A percentile compares a stretch with the other conserved stretches of the same genome.
Conservation (phyloP, 2,888 invertebrate species). For the Holacanthella duospinosa region DNA sequence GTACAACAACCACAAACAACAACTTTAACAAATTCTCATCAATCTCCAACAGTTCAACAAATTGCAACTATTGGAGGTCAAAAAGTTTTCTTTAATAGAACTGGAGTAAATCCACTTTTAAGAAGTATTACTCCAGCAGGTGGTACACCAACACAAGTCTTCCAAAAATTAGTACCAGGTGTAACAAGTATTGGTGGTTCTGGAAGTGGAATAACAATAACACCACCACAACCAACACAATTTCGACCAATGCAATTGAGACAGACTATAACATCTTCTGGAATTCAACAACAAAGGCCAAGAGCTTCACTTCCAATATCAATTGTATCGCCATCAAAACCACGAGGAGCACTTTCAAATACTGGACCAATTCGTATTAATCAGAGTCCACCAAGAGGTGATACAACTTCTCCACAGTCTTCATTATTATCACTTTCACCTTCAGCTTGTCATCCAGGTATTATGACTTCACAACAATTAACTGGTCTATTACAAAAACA, state of each 20-base stretch:
- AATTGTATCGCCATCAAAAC: conserved; percentile 27
- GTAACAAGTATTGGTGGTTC: background rate
- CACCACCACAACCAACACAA: background rate
- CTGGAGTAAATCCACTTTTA: background rate
- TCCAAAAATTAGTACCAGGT: background rate
- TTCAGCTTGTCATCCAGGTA: background rate
- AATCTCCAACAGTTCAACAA: background rate
- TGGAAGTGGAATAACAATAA: background rate
- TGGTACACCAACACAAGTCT: background rate
- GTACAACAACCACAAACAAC: background rate
- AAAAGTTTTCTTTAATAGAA: background rate
- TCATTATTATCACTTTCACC: background rate
- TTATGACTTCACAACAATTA: background rate
- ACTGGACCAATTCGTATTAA: background rate
- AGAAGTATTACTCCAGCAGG: background rate
- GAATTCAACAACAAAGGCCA: background rate
- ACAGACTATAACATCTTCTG: background rate
- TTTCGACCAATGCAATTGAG: background rate
- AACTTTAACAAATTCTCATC: no score
- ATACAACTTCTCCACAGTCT: no score
- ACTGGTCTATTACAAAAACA: background rate
- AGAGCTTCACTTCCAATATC: conserved; percentile 25
- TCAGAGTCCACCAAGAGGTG: no score
- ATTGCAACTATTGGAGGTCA: background rate
- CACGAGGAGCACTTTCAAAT: background rate